Evolutionary conservation across 2,113 vertebrate species (phyloP).

Genomic region (Oryzias curvinotus): DNA sequence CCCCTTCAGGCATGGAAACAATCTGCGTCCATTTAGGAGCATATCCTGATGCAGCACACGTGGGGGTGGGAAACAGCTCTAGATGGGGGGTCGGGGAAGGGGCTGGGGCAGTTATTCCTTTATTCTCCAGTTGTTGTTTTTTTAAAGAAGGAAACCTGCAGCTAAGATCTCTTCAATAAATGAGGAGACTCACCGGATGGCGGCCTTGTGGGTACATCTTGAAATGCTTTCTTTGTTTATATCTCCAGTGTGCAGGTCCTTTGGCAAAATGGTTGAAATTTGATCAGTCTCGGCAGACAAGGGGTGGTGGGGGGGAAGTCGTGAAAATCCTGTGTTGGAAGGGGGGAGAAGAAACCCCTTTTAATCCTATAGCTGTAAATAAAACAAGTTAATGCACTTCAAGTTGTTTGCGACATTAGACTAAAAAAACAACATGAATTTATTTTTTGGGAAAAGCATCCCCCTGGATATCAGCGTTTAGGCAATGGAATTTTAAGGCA

Average conservation of each 20-base stretch:
- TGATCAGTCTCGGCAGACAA: conserved; percentile 62
- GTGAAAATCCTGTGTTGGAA: conserved; percentile 54
- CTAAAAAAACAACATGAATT: background rate
- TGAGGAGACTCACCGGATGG: conserved; percentile 88
- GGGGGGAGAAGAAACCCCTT: conserved; percentile 49
- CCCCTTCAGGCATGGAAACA: conserved; percentile 47
- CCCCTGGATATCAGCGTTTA: too few species aligned
- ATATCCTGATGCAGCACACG: conserved; percentile 20
- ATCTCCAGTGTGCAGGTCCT: conserved; percentile 62
- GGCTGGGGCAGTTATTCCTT: too few species aligned
- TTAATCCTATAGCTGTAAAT: conserved; percentile 43
- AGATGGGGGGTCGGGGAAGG: too few species aligned
- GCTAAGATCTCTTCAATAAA: conserved; percentile 1
- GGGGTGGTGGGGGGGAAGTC: conserved; percentile 26
- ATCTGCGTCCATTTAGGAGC: conserved; percentile 55
- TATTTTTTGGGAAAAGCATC: too few species aligned
- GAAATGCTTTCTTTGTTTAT: conserved; percentile 79
- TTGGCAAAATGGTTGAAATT: conserved; percentile 62
- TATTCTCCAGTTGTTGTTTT: too few species aligned
- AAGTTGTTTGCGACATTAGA: conserved; percentile 9
- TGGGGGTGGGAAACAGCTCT: too few species aligned
- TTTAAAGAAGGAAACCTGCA: background rate
- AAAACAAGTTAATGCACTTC: conserved; percentile 13
- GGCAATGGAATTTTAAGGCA: too few species aligned
- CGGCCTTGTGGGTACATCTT: conserved; percentile 95